Conservation (phyloP, 2,113 vertebrate species). For the Pelmatolapia mariae region DNA sequence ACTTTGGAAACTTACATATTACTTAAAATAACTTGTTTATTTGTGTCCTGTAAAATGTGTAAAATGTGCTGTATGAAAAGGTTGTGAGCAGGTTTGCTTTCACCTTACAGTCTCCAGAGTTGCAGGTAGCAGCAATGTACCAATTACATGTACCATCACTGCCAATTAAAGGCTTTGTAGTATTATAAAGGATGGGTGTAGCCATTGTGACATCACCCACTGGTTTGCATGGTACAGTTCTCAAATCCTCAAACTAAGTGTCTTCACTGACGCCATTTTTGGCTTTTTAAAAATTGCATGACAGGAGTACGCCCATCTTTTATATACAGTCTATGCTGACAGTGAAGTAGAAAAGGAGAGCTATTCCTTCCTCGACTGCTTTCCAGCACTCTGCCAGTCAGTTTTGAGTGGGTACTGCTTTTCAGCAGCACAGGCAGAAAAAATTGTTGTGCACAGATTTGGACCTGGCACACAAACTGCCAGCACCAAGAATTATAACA, state of each 20-base stretch:
- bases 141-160: neutral
- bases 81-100: neutral
- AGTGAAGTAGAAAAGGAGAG: neutral
- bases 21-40: neutral
- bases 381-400: neutral
- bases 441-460: neutral
- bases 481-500: neutral
- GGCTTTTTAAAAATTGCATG: neutral
- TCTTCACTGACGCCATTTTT: neutral
- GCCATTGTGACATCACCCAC: rapidly evolving
- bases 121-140: neutral
- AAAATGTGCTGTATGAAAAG: neutral
- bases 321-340: neutral
- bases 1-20: neutral
- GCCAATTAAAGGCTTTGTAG: neutral
- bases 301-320: neutral
- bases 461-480: neutral
- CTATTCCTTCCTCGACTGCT: neutral
- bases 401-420: neutral
- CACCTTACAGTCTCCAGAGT: neutral
- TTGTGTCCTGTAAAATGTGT: neutral
- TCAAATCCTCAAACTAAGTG: neutral
- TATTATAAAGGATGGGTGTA: neutral
- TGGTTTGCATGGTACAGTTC: rapidly evolving
- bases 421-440: neutral